Percentiles rank a stretch among this genome's conserved stretches.
phyloP scores from a whole-genome alignment of 2,113 vertebrate species.

The Desmodus rotundus region DNA sequence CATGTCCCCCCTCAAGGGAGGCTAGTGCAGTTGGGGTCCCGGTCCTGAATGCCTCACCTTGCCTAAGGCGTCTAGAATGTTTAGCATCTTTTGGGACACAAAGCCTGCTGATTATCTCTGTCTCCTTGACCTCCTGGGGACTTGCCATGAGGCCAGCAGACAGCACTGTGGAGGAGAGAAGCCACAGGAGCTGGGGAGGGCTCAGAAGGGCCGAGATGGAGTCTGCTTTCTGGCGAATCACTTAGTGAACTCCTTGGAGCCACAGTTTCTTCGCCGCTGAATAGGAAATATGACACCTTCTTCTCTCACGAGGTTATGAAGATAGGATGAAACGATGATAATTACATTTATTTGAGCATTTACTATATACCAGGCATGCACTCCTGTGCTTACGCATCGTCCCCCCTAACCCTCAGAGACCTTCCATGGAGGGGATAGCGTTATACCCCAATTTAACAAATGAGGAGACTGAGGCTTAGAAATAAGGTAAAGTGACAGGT shows the following conservation, averaged over 20 bases:
- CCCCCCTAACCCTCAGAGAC: neutral
- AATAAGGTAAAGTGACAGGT: neutral
- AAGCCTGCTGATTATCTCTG: neutral
- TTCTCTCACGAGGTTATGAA: neutral
- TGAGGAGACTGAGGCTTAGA: conserved; percentile 4
- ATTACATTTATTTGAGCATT: neutral
- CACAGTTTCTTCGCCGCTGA: neutral
- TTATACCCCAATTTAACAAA: neutral
- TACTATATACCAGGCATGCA: neutral
- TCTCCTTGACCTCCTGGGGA: neutral
- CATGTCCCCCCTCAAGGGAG: neutral
- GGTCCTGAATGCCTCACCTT: neutral
- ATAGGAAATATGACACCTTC: neutral
- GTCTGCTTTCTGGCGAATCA: neutral
- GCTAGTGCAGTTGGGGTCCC: neutral
- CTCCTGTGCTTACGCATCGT: neutral
- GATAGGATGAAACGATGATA: neutral
- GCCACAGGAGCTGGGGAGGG: neutral
- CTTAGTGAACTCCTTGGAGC: neutral
- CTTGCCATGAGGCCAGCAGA: neutral
- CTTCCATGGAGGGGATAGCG: neutral
- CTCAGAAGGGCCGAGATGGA: neutral
- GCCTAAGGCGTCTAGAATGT: neutral
- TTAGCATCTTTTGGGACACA: neutral
- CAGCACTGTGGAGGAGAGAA: neutral